Evolutionary conservation across 1,140 invertebrate species (phyloP).

Genomic region (Drosophila sturtevanti): DNA sequence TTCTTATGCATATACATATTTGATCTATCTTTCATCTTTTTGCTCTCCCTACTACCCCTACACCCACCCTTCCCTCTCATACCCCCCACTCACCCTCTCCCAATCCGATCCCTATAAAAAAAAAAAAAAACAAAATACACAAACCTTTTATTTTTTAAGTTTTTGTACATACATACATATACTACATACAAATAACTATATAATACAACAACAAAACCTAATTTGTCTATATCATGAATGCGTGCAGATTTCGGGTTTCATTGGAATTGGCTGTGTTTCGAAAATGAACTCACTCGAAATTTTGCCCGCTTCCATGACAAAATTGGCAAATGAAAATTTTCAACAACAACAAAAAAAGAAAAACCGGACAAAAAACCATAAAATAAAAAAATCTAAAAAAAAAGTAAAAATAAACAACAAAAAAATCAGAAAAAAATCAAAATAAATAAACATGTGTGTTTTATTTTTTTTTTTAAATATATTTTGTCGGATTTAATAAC

Average conservation of each 20-base stretch:
- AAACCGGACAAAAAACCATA: slow-evolving; percentile 58
- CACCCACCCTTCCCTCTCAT: neutral
- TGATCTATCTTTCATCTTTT: too few relatives aligned
- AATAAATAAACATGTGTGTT: slow-evolving; percentile 3
- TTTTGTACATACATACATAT: slow-evolving; percentile 69
- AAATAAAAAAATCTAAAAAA: slow-evolving; percentile 43
- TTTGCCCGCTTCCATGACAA: slow-evolving; percentile 31
- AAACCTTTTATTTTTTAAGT: slow-evolving; percentile 54
- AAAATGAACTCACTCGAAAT: slow-evolving; percentile 47
- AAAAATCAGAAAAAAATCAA: slow-evolving; percentile 69
- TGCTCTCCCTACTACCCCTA: too few relatives aligned
- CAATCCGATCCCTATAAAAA: too few relatives aligned
- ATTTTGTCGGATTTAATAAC: too few relatives aligned
- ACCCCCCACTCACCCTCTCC: neutral
- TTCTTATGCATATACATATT: slow-evolving; percentile 4
- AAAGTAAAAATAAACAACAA: slow-evolving; percentile 62
- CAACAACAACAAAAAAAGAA: slow-evolving; percentile 56
- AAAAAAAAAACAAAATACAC: too few relatives aligned
- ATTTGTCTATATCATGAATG: slow-evolving; percentile 39
- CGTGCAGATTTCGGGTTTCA: slow-evolving; percentile 56
- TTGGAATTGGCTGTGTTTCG: slow-evolving; percentile 48
- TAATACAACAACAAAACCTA: slow-evolving; percentile 30
- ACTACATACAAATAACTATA: slow-evolving; percentile 34
- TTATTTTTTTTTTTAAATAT: neutral
- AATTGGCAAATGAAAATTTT: slow-evolving; percentile 29